Percentiles rank a stretch among this genome's conserved stretches.
phyloP scores from a whole-genome alignment of 2,888 invertebrate genomes.

The Drosophila buzzatii region DNA sequence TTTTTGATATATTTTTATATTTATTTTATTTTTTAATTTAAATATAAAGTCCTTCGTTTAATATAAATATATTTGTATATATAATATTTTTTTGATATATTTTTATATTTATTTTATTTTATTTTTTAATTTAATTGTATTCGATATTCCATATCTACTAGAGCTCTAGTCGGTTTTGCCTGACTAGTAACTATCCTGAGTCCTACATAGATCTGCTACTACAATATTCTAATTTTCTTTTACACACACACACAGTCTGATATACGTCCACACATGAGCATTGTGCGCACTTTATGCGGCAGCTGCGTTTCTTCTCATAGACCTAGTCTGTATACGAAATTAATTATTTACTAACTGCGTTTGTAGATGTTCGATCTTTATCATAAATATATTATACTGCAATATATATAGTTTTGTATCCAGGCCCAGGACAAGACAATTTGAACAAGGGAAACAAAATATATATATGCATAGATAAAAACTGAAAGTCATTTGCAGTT shows the following conservation, averaged over 20 bases:
- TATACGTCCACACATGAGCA: not conserved
- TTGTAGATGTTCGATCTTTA: constrained; percentile 2
- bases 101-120: no score
- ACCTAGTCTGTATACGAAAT: not conserved
- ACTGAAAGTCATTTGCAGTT: not conserved
- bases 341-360: constrained; percentile 5
- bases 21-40: no score
- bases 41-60: no score
- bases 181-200: not conserved
- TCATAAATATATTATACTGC: not conserved
- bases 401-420: not conserved
- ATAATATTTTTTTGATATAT: no score
- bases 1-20: no score
- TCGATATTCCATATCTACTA: not conserved
- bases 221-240: not conserved
- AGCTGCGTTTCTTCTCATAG: constrained; percentile 4
- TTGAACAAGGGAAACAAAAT: not conserved
- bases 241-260: not conserved
- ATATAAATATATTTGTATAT: no score
- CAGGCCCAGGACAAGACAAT: not conserved
- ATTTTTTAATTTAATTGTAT: no score
- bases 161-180: not conserved
- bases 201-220: not conserved
- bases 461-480: not conserved
- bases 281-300: not conserved